These are phyloP conservation scores for Odontocerum albicorne DNA, from an alignment of 2,888 invertebrate species.

Conservation along the genomic window DNA sequence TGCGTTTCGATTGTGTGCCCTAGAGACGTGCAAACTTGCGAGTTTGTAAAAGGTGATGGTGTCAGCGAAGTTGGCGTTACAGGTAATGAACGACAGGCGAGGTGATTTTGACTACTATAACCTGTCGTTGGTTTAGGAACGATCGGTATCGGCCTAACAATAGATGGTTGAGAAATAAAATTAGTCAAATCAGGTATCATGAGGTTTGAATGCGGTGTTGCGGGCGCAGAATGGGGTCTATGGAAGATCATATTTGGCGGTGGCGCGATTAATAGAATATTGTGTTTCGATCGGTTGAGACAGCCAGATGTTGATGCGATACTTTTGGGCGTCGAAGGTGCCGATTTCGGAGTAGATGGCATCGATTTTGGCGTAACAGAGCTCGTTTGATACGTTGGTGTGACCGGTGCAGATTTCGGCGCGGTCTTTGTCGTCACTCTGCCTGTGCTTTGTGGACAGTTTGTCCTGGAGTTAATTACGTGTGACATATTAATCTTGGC, in stretches of 20 bases:
- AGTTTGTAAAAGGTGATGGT: neutral
- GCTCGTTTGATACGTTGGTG: neutral
- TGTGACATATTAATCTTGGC: neutral
- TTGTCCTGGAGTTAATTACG: conserved; percentile 1
- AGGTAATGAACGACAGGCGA: conserved; percentile 1
- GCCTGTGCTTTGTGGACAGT: no score
- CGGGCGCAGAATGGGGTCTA: conserved; percentile 18
- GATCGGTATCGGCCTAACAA: conserved; percentile 10
- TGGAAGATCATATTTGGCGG: neutral
- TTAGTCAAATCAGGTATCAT: no score
- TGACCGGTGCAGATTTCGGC: conserved; percentile 11
- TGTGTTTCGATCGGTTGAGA: neutral
- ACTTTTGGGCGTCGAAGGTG: neutral
- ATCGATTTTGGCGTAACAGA: neutral
- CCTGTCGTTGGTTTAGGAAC: conserved; percentile 2
- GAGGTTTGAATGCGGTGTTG: neutral
- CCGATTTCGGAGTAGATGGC: neutral
- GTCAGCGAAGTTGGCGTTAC: neutral
- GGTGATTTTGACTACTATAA: neutral
- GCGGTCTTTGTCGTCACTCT: neutral
- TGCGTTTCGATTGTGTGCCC: neutral
- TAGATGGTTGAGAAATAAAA: neutral
- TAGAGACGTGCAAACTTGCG: neutral
- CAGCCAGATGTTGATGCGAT: no score
- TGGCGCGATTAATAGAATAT: neutral